Conservation (phyloP, 2,797 vertebrate genomes). For the Ceryle rudis region DNA sequence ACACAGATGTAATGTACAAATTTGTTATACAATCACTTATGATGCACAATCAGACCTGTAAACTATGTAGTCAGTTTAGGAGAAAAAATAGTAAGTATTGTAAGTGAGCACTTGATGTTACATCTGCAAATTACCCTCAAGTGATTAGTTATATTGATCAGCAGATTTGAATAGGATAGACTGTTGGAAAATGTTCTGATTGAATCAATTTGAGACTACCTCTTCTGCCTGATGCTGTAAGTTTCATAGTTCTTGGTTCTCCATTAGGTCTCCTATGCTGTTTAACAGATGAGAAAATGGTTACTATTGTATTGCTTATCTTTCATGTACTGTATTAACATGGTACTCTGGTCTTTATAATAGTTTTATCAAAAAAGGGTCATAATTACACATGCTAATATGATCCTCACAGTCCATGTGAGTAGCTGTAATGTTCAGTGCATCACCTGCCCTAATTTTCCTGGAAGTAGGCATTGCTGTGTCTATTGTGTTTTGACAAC, state of each 20-base stretch:
- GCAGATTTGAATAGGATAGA: not conserved
- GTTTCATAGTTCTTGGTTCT: not conserved
- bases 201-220: not conserved
- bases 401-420: not conserved
- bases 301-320: not conserved
- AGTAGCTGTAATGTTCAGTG: not conserved
- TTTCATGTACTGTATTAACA: not conserved
- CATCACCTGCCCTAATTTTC: not conserved
- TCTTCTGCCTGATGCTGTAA: not conserved
- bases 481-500: not conserved
- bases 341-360: not conserved
- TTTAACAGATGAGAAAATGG: not conserved
- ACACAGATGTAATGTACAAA: not conserved
- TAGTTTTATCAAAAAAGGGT: not conserved
- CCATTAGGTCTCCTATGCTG: not conserved
- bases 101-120: not conserved
- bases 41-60: not conserved
- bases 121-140: not conserved
- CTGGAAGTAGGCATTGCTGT: not conserved
- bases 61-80: not conserved
- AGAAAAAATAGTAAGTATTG: not conserved
- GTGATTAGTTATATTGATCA: not conserved
- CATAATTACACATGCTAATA: not conserved
- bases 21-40: fast-evolving
- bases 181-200: not conserved